Conservation (phyloP, 2,797 vertebrate species). For the Artibeus jamaicensis region DNA sequence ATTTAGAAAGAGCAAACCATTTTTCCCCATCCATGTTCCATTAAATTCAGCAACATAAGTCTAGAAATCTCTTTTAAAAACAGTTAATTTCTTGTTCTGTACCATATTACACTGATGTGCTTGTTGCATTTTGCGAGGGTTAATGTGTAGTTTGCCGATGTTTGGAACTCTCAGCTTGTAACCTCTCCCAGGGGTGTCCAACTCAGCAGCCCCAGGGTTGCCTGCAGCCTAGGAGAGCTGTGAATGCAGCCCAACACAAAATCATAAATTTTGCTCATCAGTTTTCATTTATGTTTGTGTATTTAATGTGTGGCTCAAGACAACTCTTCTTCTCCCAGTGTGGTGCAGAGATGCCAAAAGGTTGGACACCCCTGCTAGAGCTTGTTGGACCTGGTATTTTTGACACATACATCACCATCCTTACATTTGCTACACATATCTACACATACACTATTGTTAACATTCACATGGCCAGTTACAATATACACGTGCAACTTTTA, state of each 20-base stretch:
- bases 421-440: background rate
- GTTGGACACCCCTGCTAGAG: background rate
- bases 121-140: background rate
- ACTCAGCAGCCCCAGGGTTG: no score
- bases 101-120: no score
- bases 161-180: background rate
- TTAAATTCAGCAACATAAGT: background rate
- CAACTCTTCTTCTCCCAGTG: no score
- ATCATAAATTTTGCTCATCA: no score
- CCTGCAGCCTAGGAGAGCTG: no score
- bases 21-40: background rate
- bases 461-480: accelerated
- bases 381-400: background rate
- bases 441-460: accelerated
- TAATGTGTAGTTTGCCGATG: background rate
- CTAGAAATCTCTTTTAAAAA: background rate
- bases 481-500: background rate
- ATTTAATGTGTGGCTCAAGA: no score
- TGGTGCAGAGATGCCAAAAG: no score
- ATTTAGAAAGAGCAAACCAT: background rate
- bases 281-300: no score
- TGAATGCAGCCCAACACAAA: no score
- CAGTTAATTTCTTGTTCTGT: background rate
- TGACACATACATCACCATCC: background rate
- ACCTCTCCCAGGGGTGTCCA: no score